phyloP scores from a whole-genome alignment of 2,113 vertebrate genomes.

The Zosterops japonicus region DNA sequence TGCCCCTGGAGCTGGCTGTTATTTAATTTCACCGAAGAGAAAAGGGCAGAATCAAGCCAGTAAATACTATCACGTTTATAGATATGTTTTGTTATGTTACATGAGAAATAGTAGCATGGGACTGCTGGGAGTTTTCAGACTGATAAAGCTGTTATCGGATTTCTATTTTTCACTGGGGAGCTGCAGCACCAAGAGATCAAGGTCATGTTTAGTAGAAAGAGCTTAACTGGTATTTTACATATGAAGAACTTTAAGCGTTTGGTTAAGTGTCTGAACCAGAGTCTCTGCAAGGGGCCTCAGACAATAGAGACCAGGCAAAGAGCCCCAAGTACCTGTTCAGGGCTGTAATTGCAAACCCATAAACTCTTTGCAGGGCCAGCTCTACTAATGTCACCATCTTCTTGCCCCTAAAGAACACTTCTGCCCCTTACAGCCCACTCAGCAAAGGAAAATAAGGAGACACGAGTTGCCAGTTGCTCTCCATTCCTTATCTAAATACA shows the following conservation, averaged over 20 bases:
- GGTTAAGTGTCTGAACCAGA: background rate
- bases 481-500: conserved; percentile 1
- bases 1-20: conserved; percentile 56
- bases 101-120: conserved; percentile 53
- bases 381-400: background rate
- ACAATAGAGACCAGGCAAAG: background rate
- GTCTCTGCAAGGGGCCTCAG: background rate
- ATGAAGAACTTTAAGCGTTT: background rate
- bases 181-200: conserved; percentile 59
- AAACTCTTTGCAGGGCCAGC: background rate
- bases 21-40: conserved; percentile 62
- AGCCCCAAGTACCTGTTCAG: background rate
- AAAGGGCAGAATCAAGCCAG: conserved; percentile 60
- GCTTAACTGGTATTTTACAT: conserved; percentile 3
- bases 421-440: background rate
- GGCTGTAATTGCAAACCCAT: background rate
- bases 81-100: conserved; percentile 65
- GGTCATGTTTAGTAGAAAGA: conserved; percentile 16
- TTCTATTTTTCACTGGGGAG: conserved; percentile 54
- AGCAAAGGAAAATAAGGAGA: background rate
- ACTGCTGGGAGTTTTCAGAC: conserved; percentile 51
- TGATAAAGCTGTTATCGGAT: conserved; percentile 60
- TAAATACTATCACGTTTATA: conserved; percentile 59
- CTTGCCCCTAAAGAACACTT: background rate
- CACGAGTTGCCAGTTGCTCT: background rate